A percentile compares a stretch with the other conserved stretches of the same genome.
Conservation (phyloP, 2,113 vertebrate genomes). For the Alethe castanea region DNA sequence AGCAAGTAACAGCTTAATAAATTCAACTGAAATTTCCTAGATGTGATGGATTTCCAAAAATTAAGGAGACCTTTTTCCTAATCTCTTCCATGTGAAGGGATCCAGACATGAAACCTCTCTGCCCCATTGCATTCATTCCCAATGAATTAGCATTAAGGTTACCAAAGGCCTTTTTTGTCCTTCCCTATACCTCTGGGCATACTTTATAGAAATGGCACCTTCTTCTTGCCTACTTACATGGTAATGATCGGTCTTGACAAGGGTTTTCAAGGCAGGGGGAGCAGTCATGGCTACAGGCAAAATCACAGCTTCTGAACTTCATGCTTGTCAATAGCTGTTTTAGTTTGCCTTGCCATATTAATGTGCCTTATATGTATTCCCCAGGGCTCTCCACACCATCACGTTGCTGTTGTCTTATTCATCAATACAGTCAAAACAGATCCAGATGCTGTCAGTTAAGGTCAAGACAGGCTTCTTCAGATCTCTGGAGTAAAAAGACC, state of each 20-base stretch:
- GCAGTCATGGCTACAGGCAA: conserved; percentile 56
- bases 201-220: conserved; percentile 3
- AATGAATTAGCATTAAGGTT: neutral
- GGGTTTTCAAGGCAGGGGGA: conserved; percentile 51
- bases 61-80: neutral
- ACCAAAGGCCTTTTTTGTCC: neutral
- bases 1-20: neutral
- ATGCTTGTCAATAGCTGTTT: conserved; percentile 68
- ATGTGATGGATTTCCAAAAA: neutral
- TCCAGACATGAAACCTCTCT: neutral
- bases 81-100: neutral
- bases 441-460: conserved; percentile 51
- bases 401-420: conserved; percentile 14
- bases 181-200: neutral
- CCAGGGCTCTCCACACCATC: conserved; percentile 15
- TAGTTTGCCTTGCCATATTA: conserved; percentile 15
- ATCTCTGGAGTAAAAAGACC: neutral
- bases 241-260: conserved; percentile 60
- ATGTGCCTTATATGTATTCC: conserved; percentile 58
- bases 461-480: neutral
- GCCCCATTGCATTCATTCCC: neutral
- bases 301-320: conserved; percentile 65
- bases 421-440: conserved; percentile 45
- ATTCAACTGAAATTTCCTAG: neutral
- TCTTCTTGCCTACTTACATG: conserved; percentile 11